These are phyloP conservation scores for Sinonovacula constricta DNA, from an alignment of 1,140 invertebrate genomes.

Conservation along the genomic window DNA sequence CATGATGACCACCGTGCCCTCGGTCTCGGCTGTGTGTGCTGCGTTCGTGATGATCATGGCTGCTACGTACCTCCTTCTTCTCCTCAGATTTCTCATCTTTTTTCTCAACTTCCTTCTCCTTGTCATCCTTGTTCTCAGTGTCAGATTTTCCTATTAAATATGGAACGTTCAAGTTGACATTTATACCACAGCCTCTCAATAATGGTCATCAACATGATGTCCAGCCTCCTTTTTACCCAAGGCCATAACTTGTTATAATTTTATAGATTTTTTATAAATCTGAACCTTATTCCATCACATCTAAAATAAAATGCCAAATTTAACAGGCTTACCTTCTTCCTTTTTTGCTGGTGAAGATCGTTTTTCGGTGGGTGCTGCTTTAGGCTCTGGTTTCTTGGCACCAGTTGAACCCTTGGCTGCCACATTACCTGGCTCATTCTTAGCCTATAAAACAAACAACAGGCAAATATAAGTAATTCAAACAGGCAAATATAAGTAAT, in stretches of 20 bases:
- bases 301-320: no score
- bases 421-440: conserved; percentile 70
- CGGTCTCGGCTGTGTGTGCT: conserved; percentile 44
- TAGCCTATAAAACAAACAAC: conserved; percentile 64
- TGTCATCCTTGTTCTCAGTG: conserved; percentile 55
- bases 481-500: no score
- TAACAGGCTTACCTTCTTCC: conserved; percentile 54
- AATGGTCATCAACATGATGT: no score
- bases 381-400: conserved; percentile 50
- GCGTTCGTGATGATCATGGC: conserved; percentile 50
- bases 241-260: no score
- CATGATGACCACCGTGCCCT: conserved; percentile 13
- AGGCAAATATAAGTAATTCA: neutral
- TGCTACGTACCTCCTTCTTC: conserved; percentile 55
- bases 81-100: conserved; percentile 58
- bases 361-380: conserved; percentile 55
- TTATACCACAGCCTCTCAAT: neutral
- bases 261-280: no score
- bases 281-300: no score
- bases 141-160: conserved; percentile 13
- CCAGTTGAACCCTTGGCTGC: conserved; percentile 40
- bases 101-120: conserved; percentile 56
- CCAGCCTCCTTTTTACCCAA: no score
- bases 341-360: conserved; percentile 55
- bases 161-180: neutral